These are phyloP conservation scores for Porphyrio hochstetteri DNA, from an alignment of 2,113 vertebrate genomes.

Conservation along the genomic window DNA sequence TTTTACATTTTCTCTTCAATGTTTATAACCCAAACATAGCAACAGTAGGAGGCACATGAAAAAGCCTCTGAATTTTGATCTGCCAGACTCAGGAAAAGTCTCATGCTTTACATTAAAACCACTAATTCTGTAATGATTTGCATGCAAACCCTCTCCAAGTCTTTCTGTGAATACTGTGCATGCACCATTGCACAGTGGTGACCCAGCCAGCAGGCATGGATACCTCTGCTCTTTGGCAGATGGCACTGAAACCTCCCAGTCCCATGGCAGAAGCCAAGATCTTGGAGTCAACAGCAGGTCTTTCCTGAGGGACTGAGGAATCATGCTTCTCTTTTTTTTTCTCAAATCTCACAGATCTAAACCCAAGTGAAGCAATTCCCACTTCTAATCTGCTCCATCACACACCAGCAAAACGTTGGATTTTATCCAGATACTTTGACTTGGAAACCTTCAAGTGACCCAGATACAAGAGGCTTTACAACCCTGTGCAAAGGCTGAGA, in stretches of 20 bases:
- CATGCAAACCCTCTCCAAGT: neutral
- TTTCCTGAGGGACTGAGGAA: neutral
- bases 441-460: neutral
- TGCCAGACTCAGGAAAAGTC: neutral
- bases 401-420: neutral
- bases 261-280: neutral
- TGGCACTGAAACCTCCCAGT: neutral
- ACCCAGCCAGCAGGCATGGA: neutral
- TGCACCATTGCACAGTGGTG: neutral
- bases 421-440: neutral
- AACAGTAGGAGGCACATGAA: neutral
- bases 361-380: neutral
- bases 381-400: neutral
- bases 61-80: neutral
- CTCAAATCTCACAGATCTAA: neutral
- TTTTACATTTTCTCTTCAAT: neutral
- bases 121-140: neutral
- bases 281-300: neutral
- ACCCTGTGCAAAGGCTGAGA: neutral
- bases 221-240: constrained; percentile 33
- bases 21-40: neutral
- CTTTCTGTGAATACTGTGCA: neutral
- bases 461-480: neutral
- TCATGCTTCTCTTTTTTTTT: neutral
- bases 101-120: neutral